Base-by-base conservation (phyloP, 1,140 invertebrate genomes). In the Helicoverpa armigera region DNA sequence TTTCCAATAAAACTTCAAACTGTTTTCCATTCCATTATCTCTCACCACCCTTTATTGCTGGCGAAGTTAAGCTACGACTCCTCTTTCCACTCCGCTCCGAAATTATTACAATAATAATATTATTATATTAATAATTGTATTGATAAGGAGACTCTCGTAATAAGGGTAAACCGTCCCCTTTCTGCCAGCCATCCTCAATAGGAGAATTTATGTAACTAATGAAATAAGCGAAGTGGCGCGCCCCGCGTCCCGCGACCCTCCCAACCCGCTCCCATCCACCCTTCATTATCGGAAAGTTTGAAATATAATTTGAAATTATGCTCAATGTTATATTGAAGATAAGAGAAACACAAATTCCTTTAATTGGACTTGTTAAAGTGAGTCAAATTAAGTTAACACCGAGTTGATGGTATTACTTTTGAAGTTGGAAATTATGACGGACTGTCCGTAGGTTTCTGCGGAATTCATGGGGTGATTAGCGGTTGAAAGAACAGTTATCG, bases 31-130 rank as follows among this genome's bases (percentile, higher is more conserved):
- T 93, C 93, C 93, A 94, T 94, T 94, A 94, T 94, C 92, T 94
- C 89, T 92, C 90, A 89, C 92, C 91, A 91, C 93, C 93, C 93
- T 94, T 94, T 94, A 94, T 94, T 92, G 90, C 92, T 90, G 91
- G 92, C 92, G 86, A 93, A 94, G 91, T 94, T 94, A 94, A 94
- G 93, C 92, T 91, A 90, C 92, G 89, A 89, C 88, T 92, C 88
- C 90, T 91, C 92, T 89, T 88, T 92, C 92, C 90, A 89, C 91
- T 91, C 83, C 86, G 90, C 90, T 88, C 91, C 87, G 86, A 93
- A 94, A 94, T 94, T 94, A 94, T 94, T 94, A 94, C 92, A 94
- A 94, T 94, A 94, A 94, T 94, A 94, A 94, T 94, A 94, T 93
- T 94, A 94, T 94, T 94, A 94, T 94, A 94, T 94, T 94, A 94